Base-by-base conservation (phyloP, 1,140 invertebrate genomes). In the Drosophila dunni region DNA sequence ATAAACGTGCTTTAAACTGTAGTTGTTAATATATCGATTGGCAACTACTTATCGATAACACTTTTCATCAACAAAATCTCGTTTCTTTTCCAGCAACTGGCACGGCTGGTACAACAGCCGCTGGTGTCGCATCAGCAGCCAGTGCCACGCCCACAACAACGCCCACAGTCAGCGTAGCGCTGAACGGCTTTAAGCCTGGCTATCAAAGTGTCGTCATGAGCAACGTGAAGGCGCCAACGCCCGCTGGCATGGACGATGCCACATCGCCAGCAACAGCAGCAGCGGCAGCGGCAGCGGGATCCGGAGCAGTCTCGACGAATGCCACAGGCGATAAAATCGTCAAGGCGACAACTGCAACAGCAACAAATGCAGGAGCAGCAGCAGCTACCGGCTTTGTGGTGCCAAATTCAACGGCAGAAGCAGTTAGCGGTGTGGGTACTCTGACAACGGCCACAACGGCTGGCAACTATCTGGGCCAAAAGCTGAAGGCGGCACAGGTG, bases 401-500 rank as follows among this genome's bases (percentile, higher is more conserved):
- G 36, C 57, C 62, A 3, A 61, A 45, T 62, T 40, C 34, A 33
- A 20, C 61, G 0, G 29, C 64, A 42, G 58, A 72, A 44, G 34
- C 70, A 3, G 51, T 13, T 15, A 46, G 53, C 45, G 38, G 70
- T 2, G 68, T 84, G 20, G 63, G 67, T 42, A 89, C 89, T 2
- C 72, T 85, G 24, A 86, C 81, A 60, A 91, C 90, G 1, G 86
- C 88, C 38, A 81, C 79, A 24, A 91, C 74, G 7, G 88, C 89
- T 6, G 75, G 83, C 74, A 91, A 90, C 57, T 91, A 92, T 76
- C 57, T 91, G 17, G 91, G 91, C 34, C 91, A 91, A 48, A 92
- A 92, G 44, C 70, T 92, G 17, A 92, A 92, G 77, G 91, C 91
- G 20, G 88, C 91, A 8, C 90, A 92, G 40, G 86, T 91, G 10